phyloP scores from a whole-genome alignment of 2,113 vertebrate species.

The Phrynosoma platyrhinos region DNA sequence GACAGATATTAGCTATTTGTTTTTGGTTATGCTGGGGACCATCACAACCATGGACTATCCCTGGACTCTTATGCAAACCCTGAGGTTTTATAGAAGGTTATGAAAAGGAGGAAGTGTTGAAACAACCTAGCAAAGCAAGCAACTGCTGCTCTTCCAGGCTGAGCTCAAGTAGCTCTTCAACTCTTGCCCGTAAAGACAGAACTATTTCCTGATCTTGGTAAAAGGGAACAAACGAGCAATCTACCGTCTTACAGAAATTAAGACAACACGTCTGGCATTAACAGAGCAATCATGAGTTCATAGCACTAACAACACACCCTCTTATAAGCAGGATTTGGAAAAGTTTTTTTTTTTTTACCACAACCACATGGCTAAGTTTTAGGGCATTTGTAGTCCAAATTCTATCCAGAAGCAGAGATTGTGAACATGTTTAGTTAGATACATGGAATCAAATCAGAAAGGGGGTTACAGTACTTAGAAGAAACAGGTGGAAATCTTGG shows the following conservation, averaged over 20 bases:
- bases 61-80: conserved; percentile 30
- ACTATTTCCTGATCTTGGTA: conserved; percentile 20
- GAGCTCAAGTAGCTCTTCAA: conserved; percentile 27
- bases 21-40: conserved; percentile 10
- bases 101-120: conserved; percentile 39
- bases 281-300: neutral
- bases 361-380: too few species aligned
- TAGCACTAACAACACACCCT: neutral
- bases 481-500: neutral
- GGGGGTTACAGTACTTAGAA: neutral
- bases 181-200: conserved; percentile 14
- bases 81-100: conserved; percentile 20
- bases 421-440: neutral
- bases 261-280: neutral
- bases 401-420: neutral
- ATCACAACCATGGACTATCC: neutral
- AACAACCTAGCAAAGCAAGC: conserved; percentile 35
- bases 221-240: neutral
- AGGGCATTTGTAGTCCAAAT: too few species aligned
- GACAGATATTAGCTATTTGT: conserved; percentile 13
- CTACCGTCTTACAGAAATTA: neutral
- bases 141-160: conserved; percentile 13
- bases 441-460: neutral
- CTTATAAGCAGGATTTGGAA: too few species aligned
- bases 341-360: too few species aligned